Evolutionary conservation across 2,113 vertebrate genomes (phyloP), one percentile per base, ranked within the genome.

Genomic region (Cynocephalus volans): DNA sequence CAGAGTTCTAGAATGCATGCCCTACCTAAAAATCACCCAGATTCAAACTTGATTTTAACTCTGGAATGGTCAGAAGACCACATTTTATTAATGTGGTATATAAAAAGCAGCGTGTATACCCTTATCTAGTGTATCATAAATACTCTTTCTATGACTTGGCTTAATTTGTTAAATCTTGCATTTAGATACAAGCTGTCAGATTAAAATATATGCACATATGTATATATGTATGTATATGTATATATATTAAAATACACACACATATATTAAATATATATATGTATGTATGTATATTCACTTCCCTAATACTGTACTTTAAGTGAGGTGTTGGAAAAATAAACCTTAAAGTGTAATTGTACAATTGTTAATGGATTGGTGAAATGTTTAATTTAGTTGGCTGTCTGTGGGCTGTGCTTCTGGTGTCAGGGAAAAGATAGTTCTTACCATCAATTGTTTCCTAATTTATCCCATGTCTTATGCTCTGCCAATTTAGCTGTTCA

Each of bases 321-420:
- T 93, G 77, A 85, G 76, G 14, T 77, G 24, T 88, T 85, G 23
- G 36, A 75, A 80, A 95, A 83, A 76, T 54, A 70, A 87, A 84
- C 28, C 13, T 33, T 81, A 36, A 84, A 88, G 48, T 77, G 72
- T 77, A 87, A 94, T 73, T 56, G 45, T n/a, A 80, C 24, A 67
- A 26, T 93, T 94, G 50, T 84, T 92, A 96, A 62, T 79, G 52
- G 80, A 56, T 76, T 96, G 95, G 85, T 95, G 48, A 67, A 65
- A 76, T 88, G 81, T 76, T 80, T 1, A 0, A 77, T 26, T 93
- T 93, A 96, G 95, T 70, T 83, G 75, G 45, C 1, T 94, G 75
- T 65, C 70, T 94, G 85, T 77, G 45, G 72, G 33, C 65, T 69
- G n/a, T 60, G 50, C 48, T 97, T 92, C 76, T 83, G 28, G 36